A percentile compares a stretch with the other conserved stretches of the same genome.
Conservation (phyloP, 2,113 vertebrate genomes). For the Cygnus atratus region DNA sequence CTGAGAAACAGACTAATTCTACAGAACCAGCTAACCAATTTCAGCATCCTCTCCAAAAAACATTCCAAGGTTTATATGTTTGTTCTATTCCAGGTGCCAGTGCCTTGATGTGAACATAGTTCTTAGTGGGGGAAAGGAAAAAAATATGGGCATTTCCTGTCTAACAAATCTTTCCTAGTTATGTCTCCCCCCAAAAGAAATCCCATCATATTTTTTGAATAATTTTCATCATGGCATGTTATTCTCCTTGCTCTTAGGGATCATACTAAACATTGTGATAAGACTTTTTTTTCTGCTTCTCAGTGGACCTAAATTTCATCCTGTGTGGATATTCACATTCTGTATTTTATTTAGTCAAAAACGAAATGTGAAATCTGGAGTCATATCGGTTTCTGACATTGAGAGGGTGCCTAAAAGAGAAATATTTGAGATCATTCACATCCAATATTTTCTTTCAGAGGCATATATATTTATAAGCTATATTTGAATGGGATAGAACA, state of each 20-base stretch:
- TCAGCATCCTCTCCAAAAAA: background rate
- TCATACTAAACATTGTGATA: background rate
- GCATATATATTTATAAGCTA: background rate
- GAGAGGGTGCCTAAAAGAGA: background rate
- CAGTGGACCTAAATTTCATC: background rate
- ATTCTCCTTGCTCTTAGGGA: background rate
- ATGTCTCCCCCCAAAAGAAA: background rate
- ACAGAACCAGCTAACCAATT: background rate
- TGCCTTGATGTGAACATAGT: background rate
- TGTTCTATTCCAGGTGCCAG: background rate
- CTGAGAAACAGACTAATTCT: background rate
- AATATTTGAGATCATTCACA: background rate
- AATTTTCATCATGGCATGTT: background rate
- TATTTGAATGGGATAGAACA: background rate
- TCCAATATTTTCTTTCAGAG: background rate
- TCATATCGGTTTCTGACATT: background rate
- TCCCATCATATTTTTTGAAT: background rate
- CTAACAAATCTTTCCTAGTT: background rate
- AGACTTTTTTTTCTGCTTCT: background rate
- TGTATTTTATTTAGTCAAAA: background rate
- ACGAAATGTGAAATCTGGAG: background rate
- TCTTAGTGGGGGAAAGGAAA: background rate
- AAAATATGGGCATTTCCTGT: background rate
- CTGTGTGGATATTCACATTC: background rate
- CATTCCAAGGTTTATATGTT: background rate